Conservation (phyloP, 2,113 vertebrate species). For the Panthera tigris region DNA sequence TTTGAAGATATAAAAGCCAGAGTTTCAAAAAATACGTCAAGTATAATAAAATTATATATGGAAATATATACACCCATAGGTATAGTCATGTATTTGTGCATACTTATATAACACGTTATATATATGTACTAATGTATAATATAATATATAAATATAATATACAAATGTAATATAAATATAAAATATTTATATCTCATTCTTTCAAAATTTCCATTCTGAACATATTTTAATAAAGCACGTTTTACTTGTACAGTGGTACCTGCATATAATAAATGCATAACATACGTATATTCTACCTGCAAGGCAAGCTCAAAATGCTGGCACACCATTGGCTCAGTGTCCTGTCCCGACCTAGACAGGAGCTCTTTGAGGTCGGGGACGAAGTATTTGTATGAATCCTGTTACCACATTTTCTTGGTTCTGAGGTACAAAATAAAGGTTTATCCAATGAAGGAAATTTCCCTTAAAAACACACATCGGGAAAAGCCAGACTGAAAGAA, state of each 20-base stretch:
- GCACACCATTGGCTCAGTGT: neutral
- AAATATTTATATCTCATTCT: neutral
- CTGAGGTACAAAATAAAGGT: neutral
- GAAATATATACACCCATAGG: neutral
- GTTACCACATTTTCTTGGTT: neutral
- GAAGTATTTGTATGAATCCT: neutral
- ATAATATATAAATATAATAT: neutral
- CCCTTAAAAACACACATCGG: neutral
- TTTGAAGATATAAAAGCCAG: neutral
- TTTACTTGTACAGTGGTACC: too few relatives aligned
- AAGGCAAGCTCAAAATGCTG: neutral
- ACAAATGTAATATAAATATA: neutral
- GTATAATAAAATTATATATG: neutral
- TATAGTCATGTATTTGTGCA: neutral
- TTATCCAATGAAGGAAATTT: neutral
- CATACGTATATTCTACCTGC: rapidly evolving
- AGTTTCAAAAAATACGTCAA: neutral
- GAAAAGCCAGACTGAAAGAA: neutral
- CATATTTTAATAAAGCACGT: neutral
- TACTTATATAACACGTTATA: neutral
- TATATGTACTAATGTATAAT: neutral
- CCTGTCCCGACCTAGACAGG: neutral
- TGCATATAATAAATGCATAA: neutral
- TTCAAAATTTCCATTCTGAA: neutral
- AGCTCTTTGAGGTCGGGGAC: neutral